Evolutionary conservation across 2,888 invertebrate genomes (phyloP).

Genomic region (Nesidiocoris tenuis): DNA sequence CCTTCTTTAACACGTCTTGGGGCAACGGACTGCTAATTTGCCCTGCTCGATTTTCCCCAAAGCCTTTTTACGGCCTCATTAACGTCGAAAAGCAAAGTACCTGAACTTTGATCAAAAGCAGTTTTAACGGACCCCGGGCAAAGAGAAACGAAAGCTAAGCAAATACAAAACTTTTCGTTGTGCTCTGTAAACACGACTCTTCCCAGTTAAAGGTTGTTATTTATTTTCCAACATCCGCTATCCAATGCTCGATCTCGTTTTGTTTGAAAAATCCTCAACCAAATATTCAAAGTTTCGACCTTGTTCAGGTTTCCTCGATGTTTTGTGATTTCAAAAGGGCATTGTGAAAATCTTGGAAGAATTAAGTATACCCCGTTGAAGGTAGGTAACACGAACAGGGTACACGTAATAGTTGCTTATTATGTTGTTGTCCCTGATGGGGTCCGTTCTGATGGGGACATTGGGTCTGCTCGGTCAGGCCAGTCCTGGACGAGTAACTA

Average conservation of each 20-base stretch:
- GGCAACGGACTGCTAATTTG: conserved; percentile 13
- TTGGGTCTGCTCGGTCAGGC: too few relatives aligned
- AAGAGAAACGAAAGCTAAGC: background rate
- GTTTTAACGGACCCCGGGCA: background rate
- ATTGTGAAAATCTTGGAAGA: too few relatives aligned
- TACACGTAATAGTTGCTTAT: too few relatives aligned
- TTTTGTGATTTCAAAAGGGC: too few relatives aligned
- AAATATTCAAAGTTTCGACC: too few relatives aligned
- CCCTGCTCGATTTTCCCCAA: background rate
- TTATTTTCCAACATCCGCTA: background rate
- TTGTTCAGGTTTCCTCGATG: too few relatives aligned
- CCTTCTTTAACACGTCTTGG: conserved; percentile 14
- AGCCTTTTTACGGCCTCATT: background rate
- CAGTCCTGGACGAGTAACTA: too few relatives aligned
- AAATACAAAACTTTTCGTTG: background rate
- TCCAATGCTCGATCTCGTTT: background rate
- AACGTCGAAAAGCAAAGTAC: background rate
- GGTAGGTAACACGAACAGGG: too few relatives aligned
- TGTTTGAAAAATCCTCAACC: background rate
- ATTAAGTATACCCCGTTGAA: too few relatives aligned
- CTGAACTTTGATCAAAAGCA: background rate
- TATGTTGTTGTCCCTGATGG: too few relatives aligned
- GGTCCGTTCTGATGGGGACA: too few relatives aligned
- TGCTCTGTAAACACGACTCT: background rate
- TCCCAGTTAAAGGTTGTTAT: background rate